phyloP scores from a whole-genome alignment of 92 coral and sea anemone genomes.

The Plumapathes pennacea region DNA sequence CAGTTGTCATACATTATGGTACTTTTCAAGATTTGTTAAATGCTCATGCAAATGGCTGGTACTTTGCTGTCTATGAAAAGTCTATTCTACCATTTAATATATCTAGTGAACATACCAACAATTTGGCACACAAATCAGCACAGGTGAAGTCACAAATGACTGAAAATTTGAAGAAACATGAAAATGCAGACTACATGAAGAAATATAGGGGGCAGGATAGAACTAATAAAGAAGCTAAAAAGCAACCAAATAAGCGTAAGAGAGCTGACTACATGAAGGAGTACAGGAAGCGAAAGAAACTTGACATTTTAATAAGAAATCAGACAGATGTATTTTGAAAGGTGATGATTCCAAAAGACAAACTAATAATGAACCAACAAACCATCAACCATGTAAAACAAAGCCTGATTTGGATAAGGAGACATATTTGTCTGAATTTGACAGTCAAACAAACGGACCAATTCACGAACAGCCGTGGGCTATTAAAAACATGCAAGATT shows the following conservation, averaged over 20 bases:
- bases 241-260: neutral
- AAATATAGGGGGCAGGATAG: neutral
- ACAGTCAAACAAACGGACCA: constrained; percentile 34
- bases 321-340: constrained; percentile 3
- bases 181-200: constrained; percentile 27
- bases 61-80: constrained; percentile 40
- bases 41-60: constrained; percentile 48
- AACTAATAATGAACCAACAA: too few relatives aligned
- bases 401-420: constrained; percentile 12
- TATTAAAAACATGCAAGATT: constrained; percentile 28
- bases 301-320: constrained; percentile 7
- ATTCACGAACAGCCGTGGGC: constrained; percentile 37
- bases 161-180: constrained; percentile 2
- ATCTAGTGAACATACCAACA: neutral
- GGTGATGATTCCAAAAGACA: too few relatives aligned
- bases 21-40: constrained; percentile 21
- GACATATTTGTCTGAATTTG: constrained; percentile 33
- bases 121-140: constrained; percentile 14
- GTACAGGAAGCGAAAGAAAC: constrained; percentile 15
- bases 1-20: constrained; percentile 9
- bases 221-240: neutral
- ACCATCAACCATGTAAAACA: too few relatives aligned
- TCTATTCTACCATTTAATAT: constrained; percentile 14
- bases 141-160: neutral
- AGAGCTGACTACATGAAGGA: constrained; percentile 11